Base-by-base conservation (phyloP, 2,888 invertebrate species). In the Hirtodrosophila alboralis region DNA sequence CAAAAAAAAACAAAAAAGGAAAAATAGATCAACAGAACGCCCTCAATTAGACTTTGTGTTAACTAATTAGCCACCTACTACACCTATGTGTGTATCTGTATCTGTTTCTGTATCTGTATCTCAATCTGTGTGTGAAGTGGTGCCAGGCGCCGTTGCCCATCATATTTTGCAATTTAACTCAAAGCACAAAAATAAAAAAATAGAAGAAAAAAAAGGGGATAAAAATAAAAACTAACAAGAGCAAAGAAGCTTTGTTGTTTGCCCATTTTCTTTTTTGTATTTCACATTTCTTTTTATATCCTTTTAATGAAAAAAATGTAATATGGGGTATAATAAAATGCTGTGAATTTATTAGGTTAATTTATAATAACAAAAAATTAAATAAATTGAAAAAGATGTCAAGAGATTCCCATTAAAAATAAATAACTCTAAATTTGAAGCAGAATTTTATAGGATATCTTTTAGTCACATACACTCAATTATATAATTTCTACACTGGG, bases 121-220 rank as follows among this genome's bases (percentile, higher is more conserved):
- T 54, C 38, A 23, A 28, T 33, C 16, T 43, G 28, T 33, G 65
- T 38, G 48, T 88, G 87, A 89, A 87, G 88, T 87, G 84, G 90
- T 89, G 86, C 90, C 89, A 89, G 90, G 89, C 86, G 86, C 89
- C 87, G 81, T n/a, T n/a, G 70, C 83, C 72, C 74, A 88, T 87
- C 88, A 87, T 81, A 85, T 79, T 88, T 87, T 70, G 60, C 62
- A 81, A 66, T 77, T 81, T 64, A 67, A 62, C 69, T 78, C 65
- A 37, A 18, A 43, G 37, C 21, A 37, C 8, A 27, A 4, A 58
- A 58, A 59, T 56, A 56, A 49, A 62, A 60, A 62, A 63, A 71
- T 4, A 5, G 4, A 14, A 43, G 5, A 34, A 21, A 43, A 9
- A 30, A 31, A 23, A 33, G 4, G 13, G 38, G 5, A 34, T 14